Evolutionary conservation across 2,888 invertebrate species (phyloP), one percentile per base, ranked within the genome.

Genomic region (Loripinus fragilis): DNA sequence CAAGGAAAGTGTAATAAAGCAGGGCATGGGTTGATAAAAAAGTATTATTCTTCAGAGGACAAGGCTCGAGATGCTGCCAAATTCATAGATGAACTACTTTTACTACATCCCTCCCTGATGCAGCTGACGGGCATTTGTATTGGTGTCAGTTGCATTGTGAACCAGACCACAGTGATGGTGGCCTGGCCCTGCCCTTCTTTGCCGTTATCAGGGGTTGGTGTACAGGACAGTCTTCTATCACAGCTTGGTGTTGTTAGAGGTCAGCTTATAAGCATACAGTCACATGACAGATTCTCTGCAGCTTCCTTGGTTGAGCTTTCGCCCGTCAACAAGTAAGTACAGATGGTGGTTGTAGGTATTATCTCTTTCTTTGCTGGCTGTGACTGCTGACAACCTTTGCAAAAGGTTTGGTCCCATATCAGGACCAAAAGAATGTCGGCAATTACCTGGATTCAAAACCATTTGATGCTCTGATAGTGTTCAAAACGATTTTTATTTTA

Each of bases 81-180:
- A 10, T 28, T 75, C 0, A 79, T 82, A 41, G 85, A 85, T 41
- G 79, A 85, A n/a, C 52, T 90, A 2, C 75, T 90, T 3, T 74
- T 85, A 64, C 65, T 92, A 7, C 86, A 91, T 69, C 87, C 90
- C 1, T 85, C 85, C 45, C 77, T 89, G 0, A 90, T 92, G 91
- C 83, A 80, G 66, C 69, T 92, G 17, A 89, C 89, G 83, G 86
- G 87, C 17, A 76, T 92, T n/a, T 55, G 74, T 35, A 88, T 91
- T 60, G 92, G 91, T 5, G 85, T 86, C 42, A 87, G 76, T 8
- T 91, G 90, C 65, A 67, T 92, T 28, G 74, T 92, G 2, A 81
- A 87, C 52, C 78, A 76, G 17, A 70, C 65, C 2, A 30, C 76
- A 3, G 85, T 88, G 2, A 65, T 80, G 55, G 71, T 76, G 30